These are phyloP conservation scores for Cryptus viduatorius DNA, from an alignment of 2,888 invertebrate genomes.

Conservation along the genomic window DNA sequence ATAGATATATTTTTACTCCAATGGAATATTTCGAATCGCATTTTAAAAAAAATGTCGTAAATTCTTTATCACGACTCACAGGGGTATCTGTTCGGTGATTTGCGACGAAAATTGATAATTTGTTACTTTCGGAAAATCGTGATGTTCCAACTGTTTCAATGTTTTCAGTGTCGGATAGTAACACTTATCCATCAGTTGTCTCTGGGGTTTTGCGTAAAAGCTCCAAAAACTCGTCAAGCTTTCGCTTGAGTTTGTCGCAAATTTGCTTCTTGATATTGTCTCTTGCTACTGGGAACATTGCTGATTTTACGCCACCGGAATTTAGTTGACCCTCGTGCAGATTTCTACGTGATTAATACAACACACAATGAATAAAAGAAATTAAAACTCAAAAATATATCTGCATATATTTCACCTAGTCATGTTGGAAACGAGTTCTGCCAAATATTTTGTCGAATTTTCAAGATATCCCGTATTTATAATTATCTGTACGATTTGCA, in stretches of 20 bases:
- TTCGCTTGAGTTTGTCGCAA: constrained; percentile 95
- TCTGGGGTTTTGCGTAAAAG: constrained; percentile 97
- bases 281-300: constrained; percentile 95
- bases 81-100: constrained; percentile 96
- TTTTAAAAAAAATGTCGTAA: neutral
- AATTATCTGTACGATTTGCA: constrained; percentile 95
- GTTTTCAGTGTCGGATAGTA: constrained; percentile 99
- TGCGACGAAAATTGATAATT: constrained; percentile 98
- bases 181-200: constrained; percentile 96
- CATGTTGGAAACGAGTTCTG: constrained; percentile 97
- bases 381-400: too few species aligned
- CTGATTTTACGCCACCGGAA: constrained; percentile 87
- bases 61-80: constrained; percentile 84
- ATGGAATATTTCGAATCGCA: too few species aligned
- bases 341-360: constrained; percentile 83
- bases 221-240: constrained; percentile 98
- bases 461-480: constrained; percentile 99
- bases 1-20: neutral
- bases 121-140: constrained; percentile 95
- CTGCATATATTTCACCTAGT: constrained; percentile 88
- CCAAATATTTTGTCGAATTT: constrained; percentile 96
- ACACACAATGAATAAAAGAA: too few species aligned
- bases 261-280: constrained; percentile 99
- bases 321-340: constrained; percentile 84
- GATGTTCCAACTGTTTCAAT: constrained; percentile 97